Conservation (phyloP, 2,797 vertebrate species). For the Selene dorsalis region DNA sequence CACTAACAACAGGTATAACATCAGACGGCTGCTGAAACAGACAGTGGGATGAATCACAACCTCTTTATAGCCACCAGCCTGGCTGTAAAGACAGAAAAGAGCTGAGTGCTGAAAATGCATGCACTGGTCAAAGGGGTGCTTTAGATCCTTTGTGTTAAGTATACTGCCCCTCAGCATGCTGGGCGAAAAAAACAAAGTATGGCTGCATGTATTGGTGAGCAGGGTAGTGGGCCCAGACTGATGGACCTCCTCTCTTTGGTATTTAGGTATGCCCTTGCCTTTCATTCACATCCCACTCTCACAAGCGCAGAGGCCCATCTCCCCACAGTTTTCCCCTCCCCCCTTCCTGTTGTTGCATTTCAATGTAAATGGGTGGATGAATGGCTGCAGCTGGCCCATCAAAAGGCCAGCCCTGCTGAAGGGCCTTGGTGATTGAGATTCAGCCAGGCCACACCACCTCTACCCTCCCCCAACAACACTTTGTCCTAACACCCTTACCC, state of each 20-base stretch:
- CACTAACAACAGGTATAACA: slow-evolving; percentile 51
- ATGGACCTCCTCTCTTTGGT: slow-evolving; percentile 80
- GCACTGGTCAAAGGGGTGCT: slow-evolving; percentile 79
- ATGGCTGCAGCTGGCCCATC: slow-evolving; percentile 90
- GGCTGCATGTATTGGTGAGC: slow-evolving; percentile 59
- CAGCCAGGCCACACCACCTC: slow-evolving; percentile 79
- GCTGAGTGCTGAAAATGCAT: slow-evolving; percentile 78
- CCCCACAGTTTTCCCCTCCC: slow-evolving; percentile 72
- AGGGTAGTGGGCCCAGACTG: slow-evolving; percentile 58
- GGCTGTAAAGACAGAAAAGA: slow-evolving; percentile 75
- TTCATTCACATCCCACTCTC: slow-evolving; percentile 73
- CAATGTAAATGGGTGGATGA: slow-evolving; percentile 88
- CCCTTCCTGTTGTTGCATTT: slow-evolving; percentile 88
- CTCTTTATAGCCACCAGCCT: slow-evolving; percentile 66
- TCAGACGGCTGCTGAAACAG: slow-evolving; percentile 48
- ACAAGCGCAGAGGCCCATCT: slow-evolving; percentile 71
- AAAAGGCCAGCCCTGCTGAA: slow-evolving; percentile 85
- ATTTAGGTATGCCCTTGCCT: slow-evolving; percentile 84
- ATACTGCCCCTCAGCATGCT: slow-evolving; percentile 73
- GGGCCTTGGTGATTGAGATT: slow-evolving; percentile 86
- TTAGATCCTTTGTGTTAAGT: slow-evolving; percentile 82
- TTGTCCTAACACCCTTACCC: slow-evolving; percentile 64
- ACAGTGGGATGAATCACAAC: slow-evolving; percentile 57
- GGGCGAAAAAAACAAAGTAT: slow-evolving; percentile 74
- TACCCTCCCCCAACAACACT: slow-evolving; percentile 74